Conservation (phyloP, 2,888 invertebrate genomes). For the Listrodromus nycthemerus region DNA sequence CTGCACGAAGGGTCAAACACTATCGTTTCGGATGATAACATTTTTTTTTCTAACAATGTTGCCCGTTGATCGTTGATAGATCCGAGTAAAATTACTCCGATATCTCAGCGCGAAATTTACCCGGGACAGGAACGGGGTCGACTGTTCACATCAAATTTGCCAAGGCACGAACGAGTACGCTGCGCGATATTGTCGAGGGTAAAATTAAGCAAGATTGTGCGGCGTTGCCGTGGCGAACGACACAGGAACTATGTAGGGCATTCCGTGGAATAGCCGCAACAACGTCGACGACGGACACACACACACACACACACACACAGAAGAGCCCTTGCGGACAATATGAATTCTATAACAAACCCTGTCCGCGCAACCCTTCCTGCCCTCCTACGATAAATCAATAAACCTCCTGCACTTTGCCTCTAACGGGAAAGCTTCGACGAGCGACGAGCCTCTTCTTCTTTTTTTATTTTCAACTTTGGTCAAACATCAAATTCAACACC, state of each 20-base stretch:
- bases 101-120: background rate
- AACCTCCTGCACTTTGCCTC: conserved; percentile 40
- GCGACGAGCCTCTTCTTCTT: conserved; percentile 4
- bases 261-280: conserved; percentile 28
- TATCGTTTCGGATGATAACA: background rate
- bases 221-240: conserved; percentile 22
- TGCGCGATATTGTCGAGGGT: conserved; percentile 7
- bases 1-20: background rate
- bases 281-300: conserved; percentile 14
- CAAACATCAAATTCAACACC: background rate
- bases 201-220: conserved; percentile 27
- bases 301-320: background rate
- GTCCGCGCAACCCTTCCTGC: conserved; percentile 42
- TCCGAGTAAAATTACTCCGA: background rate
- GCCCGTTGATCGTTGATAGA: background rate
- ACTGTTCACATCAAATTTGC: conserved; percentile 23
- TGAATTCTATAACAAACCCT: conserved; percentile 57
- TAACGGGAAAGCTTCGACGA: conserved; percentile 17
- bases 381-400: conserved; percentile 57
- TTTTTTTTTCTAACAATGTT: background rate
- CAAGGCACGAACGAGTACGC: conserved; percentile 12
- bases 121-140: background rate
- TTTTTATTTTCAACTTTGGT: background rate
- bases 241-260: conserved; percentile 36
- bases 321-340: conserved; percentile 45